Evolutionary conservation across 2,888 invertebrate genomes (phyloP), one percentile per base, ranked within the genome.

Genomic region (Nebria salina): DNA sequence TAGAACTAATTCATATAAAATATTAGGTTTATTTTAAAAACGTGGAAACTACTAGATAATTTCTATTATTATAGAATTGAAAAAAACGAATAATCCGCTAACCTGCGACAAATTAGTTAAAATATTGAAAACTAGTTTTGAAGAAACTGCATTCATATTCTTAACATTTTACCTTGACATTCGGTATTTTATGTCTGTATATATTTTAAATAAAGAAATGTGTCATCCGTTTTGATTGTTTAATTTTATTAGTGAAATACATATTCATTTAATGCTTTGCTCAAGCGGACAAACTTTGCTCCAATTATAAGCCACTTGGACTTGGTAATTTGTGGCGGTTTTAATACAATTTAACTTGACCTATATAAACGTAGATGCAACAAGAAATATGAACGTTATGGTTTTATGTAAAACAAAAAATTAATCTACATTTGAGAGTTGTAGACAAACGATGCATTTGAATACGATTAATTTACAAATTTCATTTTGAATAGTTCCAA

Each of bases 271-370:
- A 70, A 70, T 26, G 25, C 70, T 70, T 13, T 20, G 70, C 20
- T 70, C 20, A 54, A 70, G 70, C 25, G 25, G 11, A 70, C 70
- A 70, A 70, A 70, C 25, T 70, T 70, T 70, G 70, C 20, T 25
- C 5, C 70, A 70, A 70, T 70, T 70, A 70, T 54, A 54, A 68
- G 70, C 34, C 70, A 70, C 70, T 70, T 70, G 25, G 70, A 70
- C 25, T 70, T 70, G 70, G 70, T 70, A 70, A 70, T 70, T 70
- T n/a, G 70, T 34, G 70, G 15, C 15, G 7, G 70, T 70, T 70
- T 70, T 34, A 70, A 70, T 54, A 54, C 54, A 54, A 54, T 54
- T 54, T 54, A 54, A 54, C 54, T 54, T 54, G 54, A 54, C 54
- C 54, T 54, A 54, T 54, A 11, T 54, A 13, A 54, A 54, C 54